Evolutionary conservation across 2,888 invertebrate genomes (phyloP).

Genomic region (Thereva unica): DNA sequence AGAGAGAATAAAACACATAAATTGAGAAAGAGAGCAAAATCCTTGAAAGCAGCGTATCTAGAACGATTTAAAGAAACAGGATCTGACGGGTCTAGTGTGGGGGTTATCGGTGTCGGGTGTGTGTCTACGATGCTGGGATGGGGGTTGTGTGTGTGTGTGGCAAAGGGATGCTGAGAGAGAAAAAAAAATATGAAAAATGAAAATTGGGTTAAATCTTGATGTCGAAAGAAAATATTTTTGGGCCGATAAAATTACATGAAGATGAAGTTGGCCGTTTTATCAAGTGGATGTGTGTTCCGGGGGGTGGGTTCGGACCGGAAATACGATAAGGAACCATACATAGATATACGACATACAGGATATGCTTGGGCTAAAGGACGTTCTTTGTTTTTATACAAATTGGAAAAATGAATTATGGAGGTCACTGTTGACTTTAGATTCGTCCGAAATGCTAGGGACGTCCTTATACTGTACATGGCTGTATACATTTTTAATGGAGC

Average conservation of each 20-base stretch:
- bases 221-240: conserved; percentile 18
- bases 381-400: conserved; percentile 20
- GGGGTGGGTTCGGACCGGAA: neutral
- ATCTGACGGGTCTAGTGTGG: no score
- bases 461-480: no score
- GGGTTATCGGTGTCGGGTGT: no score
- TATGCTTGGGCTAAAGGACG: neutral
- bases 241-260: conserved; percentile 9
- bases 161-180: neutral
- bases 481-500: no score
- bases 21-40: neutral
- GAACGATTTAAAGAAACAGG: no score
- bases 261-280: neutral
- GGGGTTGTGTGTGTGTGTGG: no score
- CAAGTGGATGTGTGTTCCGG: neutral
- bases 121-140: no score
- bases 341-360: no score
- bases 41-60: no score
- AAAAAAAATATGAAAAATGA: conserved; percentile 14
- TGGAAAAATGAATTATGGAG: conserved; percentile 27
- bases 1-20: conserved; percentile 38
- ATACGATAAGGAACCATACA: conserved; percentile 8
- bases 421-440: conserved; percentile 14
- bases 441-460: neutral
- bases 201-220: conserved; percentile 31